Evolutionary conservation across 2,113 vertebrate genomes (phyloP).

Genomic region (Acanthochromis polyacanthus): DNA sequence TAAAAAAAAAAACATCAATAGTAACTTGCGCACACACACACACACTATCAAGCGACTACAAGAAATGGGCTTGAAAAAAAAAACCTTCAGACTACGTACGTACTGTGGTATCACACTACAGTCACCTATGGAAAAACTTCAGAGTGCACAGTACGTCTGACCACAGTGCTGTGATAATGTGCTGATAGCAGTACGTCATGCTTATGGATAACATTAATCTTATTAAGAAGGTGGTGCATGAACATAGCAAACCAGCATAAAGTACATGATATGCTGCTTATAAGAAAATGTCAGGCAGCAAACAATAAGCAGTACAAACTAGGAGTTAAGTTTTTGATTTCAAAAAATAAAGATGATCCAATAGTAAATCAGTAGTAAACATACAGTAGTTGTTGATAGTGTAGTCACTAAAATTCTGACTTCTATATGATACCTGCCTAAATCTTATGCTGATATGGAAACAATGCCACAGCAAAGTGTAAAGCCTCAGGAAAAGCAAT

Average conservation of each 20-base stretch:
- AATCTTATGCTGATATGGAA: no score
- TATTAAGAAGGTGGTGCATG: background rate
- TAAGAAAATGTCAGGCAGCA: no score
- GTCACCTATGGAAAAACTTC: constrained; percentile 8
- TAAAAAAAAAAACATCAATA: constrained; percentile 47
- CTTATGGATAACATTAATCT: constrained; percentile 18
- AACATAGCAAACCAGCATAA: background rate
- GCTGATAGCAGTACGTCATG: background rate
- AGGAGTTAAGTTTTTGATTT: no score
- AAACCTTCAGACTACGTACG: constrained; percentile 12
- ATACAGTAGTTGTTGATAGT: no score
- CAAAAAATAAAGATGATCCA: no score
- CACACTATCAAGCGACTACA: constrained; percentile 4
- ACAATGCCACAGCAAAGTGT: no score
- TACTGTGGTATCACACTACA: constrained; percentile 15
- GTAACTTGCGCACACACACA: constrained; percentile 4
- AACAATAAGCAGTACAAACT: no score
- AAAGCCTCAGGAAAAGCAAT: no score
- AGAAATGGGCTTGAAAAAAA: constrained; percentile 27
- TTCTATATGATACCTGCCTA: no score
- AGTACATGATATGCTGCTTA: no score
- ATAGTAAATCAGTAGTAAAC: no score
- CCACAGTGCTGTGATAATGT: background rate
- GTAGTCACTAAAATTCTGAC: no score
- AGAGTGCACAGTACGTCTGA: constrained; percentile 7